phyloP scores from a whole-genome alignment of 2,797 vertebrate genomes.

The Chiroxiphia lanceolata region DNA sequence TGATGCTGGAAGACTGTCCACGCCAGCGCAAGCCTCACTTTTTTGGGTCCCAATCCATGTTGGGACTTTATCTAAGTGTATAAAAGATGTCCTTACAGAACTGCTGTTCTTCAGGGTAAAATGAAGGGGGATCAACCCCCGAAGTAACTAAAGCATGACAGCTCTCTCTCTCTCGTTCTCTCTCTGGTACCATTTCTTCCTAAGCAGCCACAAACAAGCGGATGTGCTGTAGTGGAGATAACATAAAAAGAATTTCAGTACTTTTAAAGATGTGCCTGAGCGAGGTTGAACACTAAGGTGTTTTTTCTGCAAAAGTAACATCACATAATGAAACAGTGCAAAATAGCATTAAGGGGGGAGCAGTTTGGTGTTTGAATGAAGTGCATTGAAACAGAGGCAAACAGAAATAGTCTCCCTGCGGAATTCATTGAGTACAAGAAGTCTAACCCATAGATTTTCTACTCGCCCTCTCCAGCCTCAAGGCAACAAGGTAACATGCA shows the following conservation, averaged over 20 bases:
- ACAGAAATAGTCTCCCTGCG: background rate
- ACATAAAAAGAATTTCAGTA: background rate
- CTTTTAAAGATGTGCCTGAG: background rate
- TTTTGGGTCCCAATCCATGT: background rate
- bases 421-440: background rate
- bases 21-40: fast-evolving
- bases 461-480: fast-evolving
- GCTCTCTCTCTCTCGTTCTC: background rate
- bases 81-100: background rate
- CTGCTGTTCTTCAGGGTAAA: background rate
- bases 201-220: background rate
- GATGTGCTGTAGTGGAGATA: background rate
- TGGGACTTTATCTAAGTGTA: background rate
- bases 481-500: background rate
- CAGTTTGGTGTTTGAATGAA: background rate
- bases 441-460: background rate
- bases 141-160: background rate
- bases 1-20: background rate
- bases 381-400: background rate
- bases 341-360: background rate
- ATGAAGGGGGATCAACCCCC: background rate
- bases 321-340: background rate
- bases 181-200: background rate
- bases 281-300: background rate
- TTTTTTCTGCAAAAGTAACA: background rate